A percentile compares a stretch with the other conserved stretches of the same genome.
Evolutionary conservation across 1,140 invertebrate genomes (phyloP).

Genomic region (Andrena cerasifolii): DNA sequence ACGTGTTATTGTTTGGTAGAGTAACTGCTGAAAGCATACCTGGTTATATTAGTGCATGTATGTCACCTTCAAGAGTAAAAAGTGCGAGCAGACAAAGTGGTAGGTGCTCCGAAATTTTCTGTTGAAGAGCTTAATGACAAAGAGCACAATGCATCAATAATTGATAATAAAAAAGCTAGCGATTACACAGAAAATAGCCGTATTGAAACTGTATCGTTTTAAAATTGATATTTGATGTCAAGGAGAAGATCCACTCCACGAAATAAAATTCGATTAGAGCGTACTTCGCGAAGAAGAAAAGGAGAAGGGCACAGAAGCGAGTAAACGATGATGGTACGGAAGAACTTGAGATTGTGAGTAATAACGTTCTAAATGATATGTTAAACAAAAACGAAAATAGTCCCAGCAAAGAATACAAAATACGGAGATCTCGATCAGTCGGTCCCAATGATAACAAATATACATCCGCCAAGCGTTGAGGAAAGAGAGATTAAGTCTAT

Average conservation of each 20-base stretch:
- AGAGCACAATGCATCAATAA: too few relatives aligned
- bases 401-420: neutral
- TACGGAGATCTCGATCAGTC: conserved; percentile 12
- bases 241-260: conserved; percentile 46
- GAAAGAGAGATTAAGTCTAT: conserved; percentile 5
- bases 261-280: conserved; percentile 67
- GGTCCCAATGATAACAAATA: neutral
- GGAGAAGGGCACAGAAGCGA: conserved; percentile 46
- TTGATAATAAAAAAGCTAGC: neutral
- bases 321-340: neutral
- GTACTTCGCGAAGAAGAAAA: conserved; percentile 69
- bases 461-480: neutral
- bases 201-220: neutral
- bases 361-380: neutral
- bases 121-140: neutral
- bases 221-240: conserved; percentile 24
- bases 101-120: neutral
- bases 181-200: neutral
- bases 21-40: too few relatives aligned
- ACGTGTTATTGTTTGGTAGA: conserved; percentile 65
- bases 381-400: neutral
- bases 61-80: neutral
- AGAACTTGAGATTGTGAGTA: neutral
- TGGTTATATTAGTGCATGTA: too few relatives aligned
- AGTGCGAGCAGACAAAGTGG: neutral